phyloP scores from a whole-genome alignment of 1,140 invertebrate species.

The Drosophila leontia region DNA sequence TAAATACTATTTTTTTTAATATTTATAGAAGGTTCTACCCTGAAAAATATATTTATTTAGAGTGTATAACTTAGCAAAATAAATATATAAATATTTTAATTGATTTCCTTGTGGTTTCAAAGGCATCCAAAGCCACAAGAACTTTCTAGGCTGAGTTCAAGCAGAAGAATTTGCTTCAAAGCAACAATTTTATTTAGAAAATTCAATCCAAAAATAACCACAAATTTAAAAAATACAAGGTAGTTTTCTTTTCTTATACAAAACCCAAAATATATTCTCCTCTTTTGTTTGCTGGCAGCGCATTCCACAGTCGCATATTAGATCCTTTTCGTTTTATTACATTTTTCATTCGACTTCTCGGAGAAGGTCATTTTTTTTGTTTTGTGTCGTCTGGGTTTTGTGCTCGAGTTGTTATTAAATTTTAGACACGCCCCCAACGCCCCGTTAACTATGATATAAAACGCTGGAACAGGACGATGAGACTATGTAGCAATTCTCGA shows the following conservation, averaged over 20 bases:
- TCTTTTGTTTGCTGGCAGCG: constrained; percentile 5
- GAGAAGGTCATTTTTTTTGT: constrained; percentile 39
- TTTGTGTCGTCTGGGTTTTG: constrained; percentile 62
- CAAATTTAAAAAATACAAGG: neutral
- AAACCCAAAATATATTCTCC: neutral
- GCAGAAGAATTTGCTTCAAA: too few relatives aligned
- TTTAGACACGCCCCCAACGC: constrained; percentile 58
- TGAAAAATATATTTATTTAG: neutral
- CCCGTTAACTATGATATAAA: constrained; percentile 34
- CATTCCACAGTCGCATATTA: constrained; percentile 19
- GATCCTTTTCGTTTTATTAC: constrained; percentile 14
- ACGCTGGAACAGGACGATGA: neutral
- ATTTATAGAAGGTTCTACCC: neutral
- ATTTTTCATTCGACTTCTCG: constrained; percentile 33
- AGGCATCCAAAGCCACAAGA: too few relatives aligned
- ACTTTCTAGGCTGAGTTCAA: too few relatives aligned
- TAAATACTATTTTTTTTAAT: neutral
- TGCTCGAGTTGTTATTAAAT: constrained; percentile 69
- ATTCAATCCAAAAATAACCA: too few relatives aligned
- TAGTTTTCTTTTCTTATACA: neutral
- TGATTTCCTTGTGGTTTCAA: neutral
- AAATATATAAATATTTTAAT: neutral
- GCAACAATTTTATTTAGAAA: too few relatives aligned
- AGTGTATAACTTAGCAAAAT: neutral
- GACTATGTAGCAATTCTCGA: constrained; percentile 16